A percentile compares a stretch with the other conserved stretches of the same genome.
Evolutionary conservation across 2,797 vertebrate genomes (phyloP).

Genomic region (Chromis chromis): DNA sequence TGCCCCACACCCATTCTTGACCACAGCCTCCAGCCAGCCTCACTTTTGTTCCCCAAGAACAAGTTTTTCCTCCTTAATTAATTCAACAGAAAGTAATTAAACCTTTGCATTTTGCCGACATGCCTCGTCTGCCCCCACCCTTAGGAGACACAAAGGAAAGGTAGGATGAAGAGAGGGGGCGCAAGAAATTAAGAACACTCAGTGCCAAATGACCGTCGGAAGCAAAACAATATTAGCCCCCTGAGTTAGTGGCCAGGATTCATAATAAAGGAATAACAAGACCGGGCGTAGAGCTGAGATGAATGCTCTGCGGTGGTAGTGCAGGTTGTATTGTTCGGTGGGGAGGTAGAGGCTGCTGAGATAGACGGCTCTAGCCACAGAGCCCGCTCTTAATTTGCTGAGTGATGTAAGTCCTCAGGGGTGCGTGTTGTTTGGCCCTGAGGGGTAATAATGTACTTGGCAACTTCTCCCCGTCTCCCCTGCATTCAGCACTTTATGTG

Average conservation of each 20-base stretch:
- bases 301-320: conserved; percentile 74
- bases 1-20: conserved; percentile 70
- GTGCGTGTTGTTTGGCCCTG: conserved; percentile 78
- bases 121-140: conserved; percentile 72
- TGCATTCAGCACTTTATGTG: conserved; percentile 72
- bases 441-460: conserved; percentile 85
- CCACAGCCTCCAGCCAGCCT: conserved; percentile 75
- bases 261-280: conserved; percentile 85
- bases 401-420: conserved; percentile 79
- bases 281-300: conserved; percentile 77
- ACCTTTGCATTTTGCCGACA: conserved; percentile 82
- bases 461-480: conserved; percentile 64
- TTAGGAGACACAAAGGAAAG: conserved; percentile 79
- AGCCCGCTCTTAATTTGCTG: conserved; percentile 81
- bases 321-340: conserved; percentile 80
- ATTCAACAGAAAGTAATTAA: conserved; percentile 90
- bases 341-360: conserved; percentile 76
- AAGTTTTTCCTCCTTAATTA: conserved; percentile 86
- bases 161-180: conserved; percentile 74
- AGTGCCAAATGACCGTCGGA: conserved; percentile 88
- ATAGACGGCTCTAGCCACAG: conserved; percentile 70
- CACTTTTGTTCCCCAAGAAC: conserved; percentile 83
- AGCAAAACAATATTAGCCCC: conserved; percentile 87
- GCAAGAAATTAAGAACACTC: conserved; percentile 84
- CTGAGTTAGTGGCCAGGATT: conserved; percentile 77